Percentiles rank a stretch among this genome's conserved stretches.
phyloP scores from a whole-genome alignment of 1,140 invertebrate genomes.

The Lepidurus arcticus region DNA sequence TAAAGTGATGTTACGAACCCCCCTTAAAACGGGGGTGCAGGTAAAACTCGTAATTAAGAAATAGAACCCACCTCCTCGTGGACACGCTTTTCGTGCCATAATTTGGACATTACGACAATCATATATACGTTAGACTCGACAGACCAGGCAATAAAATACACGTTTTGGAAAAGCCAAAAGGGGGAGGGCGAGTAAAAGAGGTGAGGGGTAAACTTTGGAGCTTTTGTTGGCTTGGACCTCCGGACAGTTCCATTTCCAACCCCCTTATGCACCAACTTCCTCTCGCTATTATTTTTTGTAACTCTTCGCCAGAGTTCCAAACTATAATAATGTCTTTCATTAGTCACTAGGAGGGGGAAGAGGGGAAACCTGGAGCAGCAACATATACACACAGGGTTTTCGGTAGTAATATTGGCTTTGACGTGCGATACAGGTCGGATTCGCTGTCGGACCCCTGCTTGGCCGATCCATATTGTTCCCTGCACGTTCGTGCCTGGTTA shows the following conservation, averaged over 20 bases:
- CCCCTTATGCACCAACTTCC: neutral
- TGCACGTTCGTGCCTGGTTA: neutral
- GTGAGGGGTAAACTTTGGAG: neutral
- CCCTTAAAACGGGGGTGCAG: neutral
- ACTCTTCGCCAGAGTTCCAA: neutral
- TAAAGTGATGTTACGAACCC: neutral
- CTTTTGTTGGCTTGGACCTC: neutral
- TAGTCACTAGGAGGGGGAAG: neutral
- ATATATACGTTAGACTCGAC: neutral
- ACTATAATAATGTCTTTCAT: neutral
- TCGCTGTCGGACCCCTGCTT: neutral
- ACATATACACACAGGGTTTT: neutral
- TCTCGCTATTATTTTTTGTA: neutral
- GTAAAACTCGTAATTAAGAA: constrained; percentile 12
- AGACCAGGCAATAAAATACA: neutral
- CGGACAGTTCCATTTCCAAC: neutral
- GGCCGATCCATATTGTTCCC: constrained; percentile 7
- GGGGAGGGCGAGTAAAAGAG: neutral
- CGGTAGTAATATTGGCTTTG: neutral
- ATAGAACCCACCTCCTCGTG: neutral
- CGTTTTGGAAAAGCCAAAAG: neutral
- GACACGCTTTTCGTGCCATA: constrained; percentile 13
- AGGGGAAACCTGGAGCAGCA: neutral
- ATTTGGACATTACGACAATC: neutral
- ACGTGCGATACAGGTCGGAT: neutral